phyloP scores from a whole-genome alignment of 2,113 vertebrate genomes.

The Campylomormyrus numenius region DNA sequence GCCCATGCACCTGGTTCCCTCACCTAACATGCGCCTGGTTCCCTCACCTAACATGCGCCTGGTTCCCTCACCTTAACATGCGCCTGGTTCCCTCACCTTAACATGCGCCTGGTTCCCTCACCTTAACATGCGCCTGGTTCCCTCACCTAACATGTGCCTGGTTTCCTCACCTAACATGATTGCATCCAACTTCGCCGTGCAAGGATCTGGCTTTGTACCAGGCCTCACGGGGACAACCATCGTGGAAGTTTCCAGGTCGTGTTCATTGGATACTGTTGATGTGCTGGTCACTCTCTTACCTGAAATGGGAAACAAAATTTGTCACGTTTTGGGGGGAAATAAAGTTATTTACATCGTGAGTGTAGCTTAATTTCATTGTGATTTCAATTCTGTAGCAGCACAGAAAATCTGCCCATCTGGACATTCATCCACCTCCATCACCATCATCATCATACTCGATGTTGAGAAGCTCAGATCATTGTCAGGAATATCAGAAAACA shows the following conservation, averaged over 20 bases:
- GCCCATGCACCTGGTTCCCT: conserved; percentile 13
- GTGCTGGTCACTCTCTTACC: conserved; percentile 37
- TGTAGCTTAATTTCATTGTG: not conserved
- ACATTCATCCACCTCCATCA: not conserved
- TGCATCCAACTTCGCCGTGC: conserved; percentile 70
- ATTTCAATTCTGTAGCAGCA: not conserved
- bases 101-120: conserved; percentile 33
- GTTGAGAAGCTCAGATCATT: not conserved
- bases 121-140: conserved; percentile 57
- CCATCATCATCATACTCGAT: not conserved
- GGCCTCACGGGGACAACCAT: conserved; percentile 26
- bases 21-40: conserved; percentile 44
- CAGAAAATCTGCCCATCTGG: not conserved
- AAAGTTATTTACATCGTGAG: not conserved
- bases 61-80: conserved; percentile 47
- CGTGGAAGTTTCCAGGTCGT: conserved; percentile 34
- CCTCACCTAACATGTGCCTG: no score
- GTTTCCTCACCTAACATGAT: conserved; percentile 68
- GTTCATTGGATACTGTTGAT: conserved; percentile 17
- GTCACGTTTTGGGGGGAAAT: not conserved
- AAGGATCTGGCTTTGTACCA: conserved; percentile 60
- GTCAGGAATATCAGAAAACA: not conserved
- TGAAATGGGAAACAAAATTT: conserved; percentile 19
- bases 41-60: conserved; percentile 64
- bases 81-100: no score